Evolutionary conservation across 2,888 invertebrate genomes (phyloP), one percentile per base, ranked within the genome.

Genomic region (Rutpela maculata): DNA sequence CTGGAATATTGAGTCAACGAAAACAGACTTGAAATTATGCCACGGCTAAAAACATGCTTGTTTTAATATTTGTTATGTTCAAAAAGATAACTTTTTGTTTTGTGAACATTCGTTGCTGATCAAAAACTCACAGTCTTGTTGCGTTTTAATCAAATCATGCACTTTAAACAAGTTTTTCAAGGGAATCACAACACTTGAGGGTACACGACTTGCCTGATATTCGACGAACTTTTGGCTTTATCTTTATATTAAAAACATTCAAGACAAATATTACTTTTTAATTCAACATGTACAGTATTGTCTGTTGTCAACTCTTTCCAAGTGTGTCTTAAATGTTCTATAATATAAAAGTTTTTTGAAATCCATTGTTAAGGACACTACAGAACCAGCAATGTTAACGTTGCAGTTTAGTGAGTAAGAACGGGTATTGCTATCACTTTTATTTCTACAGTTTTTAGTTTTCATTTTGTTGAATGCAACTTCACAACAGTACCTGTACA

Each of bases 151-250:
- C 79, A 79, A 84, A 80, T 82, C 84, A 84, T 84, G 84, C 85
- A 85, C 83, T 82, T 78, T 70, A 60, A 68, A 60, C 56, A 73
- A 67, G 70, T 62, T 55, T 71, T 78, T 63, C 56, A 38, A 78
- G 79, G 73, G 63, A 75, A 83, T 85, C 85, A 85, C 85, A 85
- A 85, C 84, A 83, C 85, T 83, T 74, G 80, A 80, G 81, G 81
- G 78, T 83, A 83, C 82, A 83, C 78, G 77, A 85, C 84, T 82
- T 82, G 84, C 85, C 85, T 86, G 78, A 55, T 81, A 76, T 78
- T 80, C 78, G 78, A 76, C 75, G 77, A 76, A 69, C 72, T 60
- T 66, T 62, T 74, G 69, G 77, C 67, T 76, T 68, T 11, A 19
- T 18, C 66, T 66, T 68, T 50, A 62, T 69, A 43, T 38, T 17